phyloP scores from a whole-genome alignment of 1,140 invertebrate genomes.

The Caenorhabditis inopinata region DNA sequence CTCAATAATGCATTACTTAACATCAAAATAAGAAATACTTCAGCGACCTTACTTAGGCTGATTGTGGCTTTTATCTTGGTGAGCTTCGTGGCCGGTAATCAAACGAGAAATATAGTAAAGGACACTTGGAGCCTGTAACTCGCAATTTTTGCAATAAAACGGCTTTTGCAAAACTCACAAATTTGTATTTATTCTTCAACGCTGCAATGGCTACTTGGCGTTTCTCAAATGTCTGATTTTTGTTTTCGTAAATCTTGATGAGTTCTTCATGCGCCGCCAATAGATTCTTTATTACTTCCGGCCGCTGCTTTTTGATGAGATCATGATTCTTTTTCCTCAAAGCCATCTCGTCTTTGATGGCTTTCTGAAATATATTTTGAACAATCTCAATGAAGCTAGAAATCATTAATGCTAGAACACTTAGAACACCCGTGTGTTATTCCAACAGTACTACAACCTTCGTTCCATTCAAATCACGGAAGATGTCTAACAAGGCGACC shows the following conservation, averaged over 20 bases:
- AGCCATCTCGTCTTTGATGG: conserved; percentile 3
- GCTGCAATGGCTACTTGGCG: background rate
- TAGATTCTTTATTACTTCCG: background rate
- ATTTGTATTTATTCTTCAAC: background rate
- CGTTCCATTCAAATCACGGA: no score
- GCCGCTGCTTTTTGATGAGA: background rate
- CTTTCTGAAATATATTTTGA: background rate
- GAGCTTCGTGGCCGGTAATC: background rate
- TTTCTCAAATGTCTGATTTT: background rate
- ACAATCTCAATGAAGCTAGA: no score
- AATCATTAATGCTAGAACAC: no score
- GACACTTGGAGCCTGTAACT: background rate
- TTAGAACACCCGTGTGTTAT: no score
- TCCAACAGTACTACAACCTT: no score
- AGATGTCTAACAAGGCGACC: no score
- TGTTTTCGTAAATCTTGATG: conserved; percentile 22
- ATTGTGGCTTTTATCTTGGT: background rate
- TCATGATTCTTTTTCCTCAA: background rate
- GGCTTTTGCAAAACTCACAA: background rate
- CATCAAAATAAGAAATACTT: no score
- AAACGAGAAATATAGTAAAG: conserved; percentile 1
- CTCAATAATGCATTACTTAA: no score
- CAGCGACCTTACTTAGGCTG: no score
- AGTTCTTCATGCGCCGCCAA: background rate
- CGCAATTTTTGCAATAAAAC: background rate